Conservation (phyloP, 2,113 vertebrate species). For the Sphyrna mokarran region DNA sequence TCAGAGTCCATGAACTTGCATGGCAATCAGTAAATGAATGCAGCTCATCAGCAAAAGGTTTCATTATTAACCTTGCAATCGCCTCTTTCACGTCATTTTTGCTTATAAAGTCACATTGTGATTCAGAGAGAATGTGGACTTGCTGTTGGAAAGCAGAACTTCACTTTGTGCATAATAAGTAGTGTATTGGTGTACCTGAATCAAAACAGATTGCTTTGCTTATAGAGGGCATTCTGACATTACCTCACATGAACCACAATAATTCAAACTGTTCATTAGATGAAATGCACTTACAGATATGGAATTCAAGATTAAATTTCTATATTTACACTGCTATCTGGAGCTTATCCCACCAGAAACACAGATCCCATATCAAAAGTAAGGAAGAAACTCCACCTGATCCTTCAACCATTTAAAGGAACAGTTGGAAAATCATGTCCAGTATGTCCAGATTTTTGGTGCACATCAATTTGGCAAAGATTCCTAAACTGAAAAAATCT, state of each 20-base stretch:
- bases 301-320: neutral
- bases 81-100: neutral
- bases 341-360: neutral
- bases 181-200: neutral
- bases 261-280: neutral
- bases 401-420: neutral
- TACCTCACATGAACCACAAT: neutral
- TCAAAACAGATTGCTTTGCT: neutral
- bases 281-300: neutral
- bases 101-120: neutral
- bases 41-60: neutral
- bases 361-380: neutral
- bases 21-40: neutral
- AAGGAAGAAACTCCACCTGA: neutral
- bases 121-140: neutral
- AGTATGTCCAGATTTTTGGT: neutral
- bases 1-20: neutral
- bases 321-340: neutral
- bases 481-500: neutral
- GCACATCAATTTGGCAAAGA: neutral
- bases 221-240: neutral
- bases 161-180: neutral
- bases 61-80: neutral
- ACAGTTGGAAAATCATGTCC: neutral
- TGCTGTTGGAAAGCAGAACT: neutral